Conservation (phyloP, 1,140 invertebrate species). For the Scaptomyza montana region DNA sequence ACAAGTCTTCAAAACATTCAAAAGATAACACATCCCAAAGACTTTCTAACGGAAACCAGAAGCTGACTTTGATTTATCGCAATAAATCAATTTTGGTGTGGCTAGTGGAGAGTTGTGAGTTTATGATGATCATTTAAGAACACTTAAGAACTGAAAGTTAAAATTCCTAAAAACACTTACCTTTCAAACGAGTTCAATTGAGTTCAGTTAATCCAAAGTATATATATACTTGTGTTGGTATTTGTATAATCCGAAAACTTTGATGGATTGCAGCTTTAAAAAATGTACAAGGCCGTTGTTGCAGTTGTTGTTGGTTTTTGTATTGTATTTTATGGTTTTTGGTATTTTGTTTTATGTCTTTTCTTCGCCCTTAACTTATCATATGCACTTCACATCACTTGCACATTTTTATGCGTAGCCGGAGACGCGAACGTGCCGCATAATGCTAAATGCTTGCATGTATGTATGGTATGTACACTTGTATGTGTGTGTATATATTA, state of each 20-base stretch:
- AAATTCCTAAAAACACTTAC: constrained; percentile 33
- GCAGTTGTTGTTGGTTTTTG: constrained; percentile 39
- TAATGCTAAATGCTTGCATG: constrained; percentile 18
- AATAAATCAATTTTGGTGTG: constrained; percentile 50
- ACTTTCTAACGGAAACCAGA: constrained; percentile 63
- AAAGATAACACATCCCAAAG: constrained; percentile 24
- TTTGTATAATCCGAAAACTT: constrained; percentile 61
- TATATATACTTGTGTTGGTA: constrained; percentile 12
- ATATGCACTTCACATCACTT: constrained; percentile 54
- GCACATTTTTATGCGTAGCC: constrained; percentile 64
- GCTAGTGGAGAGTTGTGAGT: not conserved
- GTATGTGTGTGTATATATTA: not conserved
- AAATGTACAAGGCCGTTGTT: constrained; percentile 65
- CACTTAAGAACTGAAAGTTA: constrained; percentile 25
- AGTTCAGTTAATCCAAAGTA: constrained; percentile 39
- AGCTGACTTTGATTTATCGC: constrained; percentile 47
- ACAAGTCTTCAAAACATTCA: constrained; percentile 9
- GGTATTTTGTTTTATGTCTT: constrained; percentile 20
- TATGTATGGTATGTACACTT: not conserved
- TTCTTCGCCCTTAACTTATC: constrained; percentile 51
- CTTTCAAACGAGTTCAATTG: constrained; percentile 42
- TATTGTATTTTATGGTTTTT: constrained; percentile 23
- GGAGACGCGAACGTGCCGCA: constrained; percentile 70
- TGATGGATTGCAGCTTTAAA: constrained; percentile 57
- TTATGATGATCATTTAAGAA: constrained; percentile 20